phyloP scores from a whole-genome alignment of 2,797 vertebrate genomes.

The Falco berigora region DNA sequence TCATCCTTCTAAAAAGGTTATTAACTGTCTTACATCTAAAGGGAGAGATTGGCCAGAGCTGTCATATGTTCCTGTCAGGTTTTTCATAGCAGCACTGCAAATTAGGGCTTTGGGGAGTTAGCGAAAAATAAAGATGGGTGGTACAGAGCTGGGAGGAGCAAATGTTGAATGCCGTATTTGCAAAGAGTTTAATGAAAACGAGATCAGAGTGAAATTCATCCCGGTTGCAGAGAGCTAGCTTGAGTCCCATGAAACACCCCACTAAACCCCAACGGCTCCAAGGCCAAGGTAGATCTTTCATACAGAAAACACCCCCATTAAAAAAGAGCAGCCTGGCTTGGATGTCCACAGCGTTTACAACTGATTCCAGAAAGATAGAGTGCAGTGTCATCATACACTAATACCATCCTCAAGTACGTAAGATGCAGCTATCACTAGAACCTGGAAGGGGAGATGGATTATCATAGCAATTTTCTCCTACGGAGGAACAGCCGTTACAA shows the following conservation, averaged over 20 bases:
- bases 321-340: background rate
- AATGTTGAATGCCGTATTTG: background rate
- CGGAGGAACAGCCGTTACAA: background rate
- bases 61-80: constrained; percentile 49
- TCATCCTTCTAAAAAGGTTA: constrained; percentile 47
- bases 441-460: background rate
- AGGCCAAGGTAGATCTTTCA: background rate
- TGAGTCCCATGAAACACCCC: background rate
- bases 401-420: background rate
- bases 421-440: background rate
- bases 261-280: background rate
- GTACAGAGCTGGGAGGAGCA: background rate
- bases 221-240: background rate
- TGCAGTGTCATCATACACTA: background rate
- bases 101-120: constrained; percentile 53
- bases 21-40: constrained; percentile 40
- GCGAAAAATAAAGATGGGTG: constrained; percentile 6
- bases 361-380: background rate
- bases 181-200: background rate
- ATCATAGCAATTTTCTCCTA: background rate
- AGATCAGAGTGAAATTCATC: background rate
- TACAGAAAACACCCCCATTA: background rate
- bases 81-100: constrained; percentile 38
- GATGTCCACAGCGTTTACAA: background rate
- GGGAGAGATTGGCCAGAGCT: constrained; percentile 45